Conservation (phyloP, 2,797 vertebrate species). For the Pseudomugil gertrudae region DNA sequence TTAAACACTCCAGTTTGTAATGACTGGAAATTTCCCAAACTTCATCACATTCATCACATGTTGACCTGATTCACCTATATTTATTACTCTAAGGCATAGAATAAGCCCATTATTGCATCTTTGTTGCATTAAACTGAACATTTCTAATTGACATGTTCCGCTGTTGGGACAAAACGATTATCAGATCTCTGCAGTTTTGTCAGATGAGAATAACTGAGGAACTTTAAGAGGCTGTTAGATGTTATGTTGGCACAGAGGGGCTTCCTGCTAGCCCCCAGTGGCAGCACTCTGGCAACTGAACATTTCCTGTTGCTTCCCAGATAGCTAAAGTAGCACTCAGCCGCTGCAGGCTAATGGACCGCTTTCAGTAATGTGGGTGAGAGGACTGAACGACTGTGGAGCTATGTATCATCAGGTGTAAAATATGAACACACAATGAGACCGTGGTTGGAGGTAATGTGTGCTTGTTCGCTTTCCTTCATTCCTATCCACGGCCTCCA, state of each 20-base stretch:
- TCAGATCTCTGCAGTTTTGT: slow-evolving; percentile 18
- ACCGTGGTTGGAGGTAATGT: slow-evolving; percentile 30
- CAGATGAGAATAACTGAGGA: slow-evolving; percentile 31
- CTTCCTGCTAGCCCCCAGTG: slow-evolving; percentile 46
- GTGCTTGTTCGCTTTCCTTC: slow-evolving; percentile 33
- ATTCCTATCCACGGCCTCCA: slow-evolving; percentile 15
- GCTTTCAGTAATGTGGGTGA: slow-evolving; percentile 37
- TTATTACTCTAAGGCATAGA: neutral
- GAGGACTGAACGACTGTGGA: slow-evolving; percentile 12
- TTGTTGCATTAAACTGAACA: slow-evolving; percentile 4
- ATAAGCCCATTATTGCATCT: neutral
- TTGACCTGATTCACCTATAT: slow-evolving; percentile 13
- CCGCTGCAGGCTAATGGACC: slow-evolving; percentile 58
- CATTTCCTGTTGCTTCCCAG: slow-evolving; percentile 53
- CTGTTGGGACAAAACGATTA: slow-evolving; percentile 29
- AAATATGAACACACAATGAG: slow-evolving; percentile 33
- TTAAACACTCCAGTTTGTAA: slow-evolving; percentile 19
- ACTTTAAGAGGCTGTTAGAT: slow-evolving; percentile 40
- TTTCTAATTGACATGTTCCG: neutral
- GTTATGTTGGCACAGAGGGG: slow-evolving; percentile 50
- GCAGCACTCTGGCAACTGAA: slow-evolving; percentile 55
- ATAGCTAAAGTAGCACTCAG: slow-evolving; percentile 49
- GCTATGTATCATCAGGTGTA: slow-evolving; percentile 40
- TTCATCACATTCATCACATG: slow-evolving; percentile 8
- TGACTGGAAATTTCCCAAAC: slow-evolving; percentile 17